These are phyloP conservation scores for Holothuria leucospilota DNA, from an alignment of 53 echinoderm and acorn worm genomes.

Conservation along the genomic window DNA sequence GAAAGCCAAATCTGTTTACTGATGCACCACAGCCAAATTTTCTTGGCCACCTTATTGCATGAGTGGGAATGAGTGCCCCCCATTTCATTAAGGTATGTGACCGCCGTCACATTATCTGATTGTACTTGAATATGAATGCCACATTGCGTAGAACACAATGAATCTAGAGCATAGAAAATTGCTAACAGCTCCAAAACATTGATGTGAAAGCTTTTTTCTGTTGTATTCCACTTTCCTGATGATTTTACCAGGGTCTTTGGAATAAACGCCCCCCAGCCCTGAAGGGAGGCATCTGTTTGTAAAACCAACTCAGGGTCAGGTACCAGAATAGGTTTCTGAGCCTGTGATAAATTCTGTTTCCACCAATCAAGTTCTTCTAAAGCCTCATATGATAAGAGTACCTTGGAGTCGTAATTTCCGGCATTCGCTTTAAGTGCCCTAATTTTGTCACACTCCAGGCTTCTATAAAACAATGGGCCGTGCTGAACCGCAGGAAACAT, in stretches of 20 bases:
- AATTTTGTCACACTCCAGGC: neutral
- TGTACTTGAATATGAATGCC: too few relatives aligned
- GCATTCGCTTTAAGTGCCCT: neutral
- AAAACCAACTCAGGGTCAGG: slow-evolving; percentile 27
- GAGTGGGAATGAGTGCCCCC: too few relatives aligned
- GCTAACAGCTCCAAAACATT: slow-evolving; percentile 58
- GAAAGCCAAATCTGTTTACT: slow-evolving; percentile 47
- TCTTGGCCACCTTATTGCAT: slow-evolving; percentile 40
- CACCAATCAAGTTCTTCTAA: too few relatives aligned
- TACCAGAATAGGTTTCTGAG: too few relatives aligned
- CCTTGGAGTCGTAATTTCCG: neutral
- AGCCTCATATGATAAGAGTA: too few relatives aligned
- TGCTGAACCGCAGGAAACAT: neutral
- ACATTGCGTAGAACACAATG: too few relatives aligned
- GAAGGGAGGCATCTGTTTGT: slow-evolving; percentile 55
- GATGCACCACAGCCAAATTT: slow-evolving; percentile 58
- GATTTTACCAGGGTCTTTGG: neutral
- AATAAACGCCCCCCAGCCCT: slow-evolving; percentile 61
- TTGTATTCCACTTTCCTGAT: too few relatives aligned
- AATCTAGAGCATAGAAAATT: slow-evolving; percentile 30
- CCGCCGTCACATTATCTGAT: slow-evolving; percentile 45
- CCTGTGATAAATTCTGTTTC: too few relatives aligned
- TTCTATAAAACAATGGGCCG: neutral
- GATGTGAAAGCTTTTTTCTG: slow-evolving; percentile 49
- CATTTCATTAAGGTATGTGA: neutral